Evolutionary conservation across 2,888 invertebrate genomes (phyloP), one percentile per base, ranked within the genome.

Genomic region (Sinohyriopsis cumingii): DNA sequence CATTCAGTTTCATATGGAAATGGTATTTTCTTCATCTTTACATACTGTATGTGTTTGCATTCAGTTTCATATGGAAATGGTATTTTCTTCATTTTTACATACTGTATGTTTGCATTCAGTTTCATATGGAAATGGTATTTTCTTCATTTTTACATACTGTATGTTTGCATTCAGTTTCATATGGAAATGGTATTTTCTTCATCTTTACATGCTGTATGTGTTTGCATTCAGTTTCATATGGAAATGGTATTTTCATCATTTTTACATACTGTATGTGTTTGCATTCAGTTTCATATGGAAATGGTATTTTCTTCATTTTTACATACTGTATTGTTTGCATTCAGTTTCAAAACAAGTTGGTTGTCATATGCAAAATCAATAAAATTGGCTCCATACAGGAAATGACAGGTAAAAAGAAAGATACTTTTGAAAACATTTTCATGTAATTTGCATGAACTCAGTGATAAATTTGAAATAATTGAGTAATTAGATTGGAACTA

Each of bases 61-160:
- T n/a, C n/a, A n/a, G n/a, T n/a, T 24, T 61, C 69, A 33, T 73
- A 75, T 67, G 78, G 78, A 20, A 82, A 73, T 74, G 82, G 82
- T 82, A 75, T 22, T 22, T 69, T 68, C 53, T 59, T 25, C 20
- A 54, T 45, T 45, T 33, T 45, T 33, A 9, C 33, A 33, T 33
- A 45, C 45, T 45, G 45, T 9, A 33, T 33, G 33, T 33, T 33
- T 33, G 33, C 33, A 9, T 7, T n/a, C n/a, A n/a, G n/a, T n/a
- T 24, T 61, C 69, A 33, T 73, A 75, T 67, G 78, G 78, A 20
- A 82, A 73, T 74, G 82, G 82, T 82, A 75, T 22, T 22, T 69
- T 68, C 53, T 59, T 25, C 20, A 54, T 45, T 45, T 33, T 45
- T 33, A 9, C 33, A 33, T 33, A 45, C 45, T 45, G 45, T 9